Percentiles rank a stretch among this genome's conserved stretches.
Evolutionary conservation across 2,797 vertebrate genomes (phyloP).

Genomic region (Platalea minor): DNA sequence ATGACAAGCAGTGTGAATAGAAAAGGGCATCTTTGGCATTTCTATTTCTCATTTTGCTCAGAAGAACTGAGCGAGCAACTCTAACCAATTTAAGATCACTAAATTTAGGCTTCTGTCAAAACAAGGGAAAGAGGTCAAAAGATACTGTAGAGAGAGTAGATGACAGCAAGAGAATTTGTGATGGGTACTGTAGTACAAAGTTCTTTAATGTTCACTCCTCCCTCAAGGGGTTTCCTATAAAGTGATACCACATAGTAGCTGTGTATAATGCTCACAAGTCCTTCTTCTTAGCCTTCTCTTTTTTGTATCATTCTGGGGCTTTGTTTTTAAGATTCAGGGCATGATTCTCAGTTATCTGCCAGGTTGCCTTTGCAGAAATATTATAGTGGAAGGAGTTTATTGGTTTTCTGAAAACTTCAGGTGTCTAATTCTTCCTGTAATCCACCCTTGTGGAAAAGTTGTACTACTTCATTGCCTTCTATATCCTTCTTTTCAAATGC

Average conservation of each 20-base stretch:
- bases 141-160: neutral
- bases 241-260: neutral
- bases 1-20: neutral
- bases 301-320: neutral
- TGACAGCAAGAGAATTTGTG: neutral
- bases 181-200: neutral
- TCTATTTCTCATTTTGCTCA: neutral
- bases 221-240: neutral
- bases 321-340: neutral
- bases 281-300: neutral
- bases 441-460: neutral
- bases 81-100: neutral
- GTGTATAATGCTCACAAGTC: neutral
- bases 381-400: neutral
- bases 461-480: neutral
- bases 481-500: neutral
- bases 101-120: neutral
- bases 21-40: neutral
- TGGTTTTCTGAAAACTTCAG: neutral
- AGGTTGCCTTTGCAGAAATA: neutral
- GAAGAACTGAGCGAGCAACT: neutral
- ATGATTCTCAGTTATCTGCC: neutral
- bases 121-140: neutral
- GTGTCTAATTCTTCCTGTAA: neutral
- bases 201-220: neutral